Evolutionary conservation across 2,113 vertebrate species (phyloP), one percentile per base, ranked within the genome.

Genomic region (Tamias sibiricus): DNA sequence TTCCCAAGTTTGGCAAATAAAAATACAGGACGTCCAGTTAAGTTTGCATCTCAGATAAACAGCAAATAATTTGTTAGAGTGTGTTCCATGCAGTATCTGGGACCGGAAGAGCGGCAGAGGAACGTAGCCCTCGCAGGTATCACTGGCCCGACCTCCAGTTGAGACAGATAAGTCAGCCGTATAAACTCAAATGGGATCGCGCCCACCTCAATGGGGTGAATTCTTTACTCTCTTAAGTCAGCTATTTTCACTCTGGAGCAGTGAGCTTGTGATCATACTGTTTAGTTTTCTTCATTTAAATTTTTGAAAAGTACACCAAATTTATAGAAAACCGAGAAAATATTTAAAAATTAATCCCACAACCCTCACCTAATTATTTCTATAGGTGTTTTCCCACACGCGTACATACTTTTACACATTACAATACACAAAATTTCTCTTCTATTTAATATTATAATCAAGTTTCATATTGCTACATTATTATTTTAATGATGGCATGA

Each of bases 401-500:
- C 28, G 2, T 69, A 69, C 8, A 17, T 80, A 40, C 8, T 68
- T 74, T 88, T 35, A 71, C 22, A 26, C 64, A 35, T 68, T 89
- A 57, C 30, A 77, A 62, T 62, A 52, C n/a, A 42, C 28, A 74
- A 82, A 90, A 37, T 54, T 91, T 62, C 37, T 42, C n/a, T 59
- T 80, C 91, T 44, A 44, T 30, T 91, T 91, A 57, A 66, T 87
- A 28, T n/a, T n/a, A 6, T 32, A 62, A 74, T 81, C 49, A 44
- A 32, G 42, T 85, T 80, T 52, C 24, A 54, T 69, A 37, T 85
- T 92, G 54, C 28, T 88, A 47, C 64, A n/a, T 81, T n/a, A 59
- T 62, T 80, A 77, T 90, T 92, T 94, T 96, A 90, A 80, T 83
- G 57, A 32, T 69, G 54, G 12, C 77, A 30, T 90, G 35, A 82